These are phyloP conservation scores for Morus bassanus DNA, from an alignment of 2,797 vertebrate genomes.

Conservation along the genomic window DNA sequence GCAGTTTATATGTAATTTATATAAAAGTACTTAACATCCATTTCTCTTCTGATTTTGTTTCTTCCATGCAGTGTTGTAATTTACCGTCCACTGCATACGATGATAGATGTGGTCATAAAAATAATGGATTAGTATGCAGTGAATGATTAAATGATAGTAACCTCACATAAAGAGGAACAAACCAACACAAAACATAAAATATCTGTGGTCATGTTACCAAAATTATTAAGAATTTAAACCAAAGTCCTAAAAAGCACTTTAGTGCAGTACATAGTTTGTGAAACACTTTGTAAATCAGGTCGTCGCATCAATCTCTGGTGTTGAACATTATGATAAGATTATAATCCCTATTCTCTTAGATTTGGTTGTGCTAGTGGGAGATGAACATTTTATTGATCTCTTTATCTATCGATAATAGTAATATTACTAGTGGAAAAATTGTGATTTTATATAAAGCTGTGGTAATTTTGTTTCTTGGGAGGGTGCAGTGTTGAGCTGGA, in stretches of 20 bases:
- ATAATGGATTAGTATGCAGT: neutral
- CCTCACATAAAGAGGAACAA: neutral
- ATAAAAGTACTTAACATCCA: neutral
- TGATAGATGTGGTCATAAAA: neutral
- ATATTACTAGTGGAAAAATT: neutral
- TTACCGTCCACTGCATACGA: neutral
- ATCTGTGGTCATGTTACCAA: neutral
- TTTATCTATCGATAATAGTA: neutral
- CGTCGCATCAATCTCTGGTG: neutral
- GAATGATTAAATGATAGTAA: neutral
- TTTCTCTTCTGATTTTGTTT: neutral
- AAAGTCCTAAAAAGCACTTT: neutral
- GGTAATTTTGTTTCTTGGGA: neutral
- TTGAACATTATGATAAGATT: neutral
- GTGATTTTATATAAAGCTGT: neutral
- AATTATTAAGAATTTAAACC: neutral
- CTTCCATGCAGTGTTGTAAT: neutral
- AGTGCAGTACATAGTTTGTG: neutral
- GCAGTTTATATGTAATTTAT: neutral
- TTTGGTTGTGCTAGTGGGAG: neutral
- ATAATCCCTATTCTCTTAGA: neutral
- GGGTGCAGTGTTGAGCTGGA: neutral
- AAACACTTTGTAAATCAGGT: neutral
- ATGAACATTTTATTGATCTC: neutral
- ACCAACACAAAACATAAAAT: neutral